These are phyloP conservation scores for Pristionchus japonicus DNA, from an alignment of 2,888 invertebrate species.

Conservation along the genomic window DNA sequence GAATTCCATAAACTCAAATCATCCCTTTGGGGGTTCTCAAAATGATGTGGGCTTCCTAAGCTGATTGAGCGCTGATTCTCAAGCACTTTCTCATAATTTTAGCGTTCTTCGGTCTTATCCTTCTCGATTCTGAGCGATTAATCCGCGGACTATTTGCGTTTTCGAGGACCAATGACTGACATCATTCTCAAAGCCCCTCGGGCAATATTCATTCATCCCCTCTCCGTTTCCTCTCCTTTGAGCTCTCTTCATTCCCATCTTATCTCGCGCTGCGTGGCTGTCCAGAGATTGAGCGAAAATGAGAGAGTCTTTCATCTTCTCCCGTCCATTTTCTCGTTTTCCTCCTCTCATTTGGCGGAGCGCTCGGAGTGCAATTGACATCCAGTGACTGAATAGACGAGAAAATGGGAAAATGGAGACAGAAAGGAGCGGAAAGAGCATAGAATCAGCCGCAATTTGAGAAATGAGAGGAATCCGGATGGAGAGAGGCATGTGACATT, in stretches of 20 bases:
- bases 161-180: neutral
- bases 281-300: neutral
- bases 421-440: neutral
- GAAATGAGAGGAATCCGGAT: neutral
- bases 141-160: neutral
- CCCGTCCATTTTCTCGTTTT: neutral
- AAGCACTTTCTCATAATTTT: neutral
- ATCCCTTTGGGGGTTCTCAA: neutral
- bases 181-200: neutral
- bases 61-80: neutral
- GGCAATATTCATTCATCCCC: neutral
- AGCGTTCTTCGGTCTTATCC: neutral
- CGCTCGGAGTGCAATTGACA: slow-evolving; percentile 10
- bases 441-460: neutral
- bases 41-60: neutral
- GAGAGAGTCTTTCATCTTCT: neutral
- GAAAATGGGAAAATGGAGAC: neutral
- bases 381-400: neutral
- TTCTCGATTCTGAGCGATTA: no score
- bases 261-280: neutral
- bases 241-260: neutral
- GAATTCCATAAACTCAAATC: neutral
- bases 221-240: neutral
- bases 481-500: neutral
- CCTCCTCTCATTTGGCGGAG: neutral